Evolutionary conservation across 2,113 vertebrate genomes (phyloP).

Genomic region (Odobenus rosmarus): DNA sequence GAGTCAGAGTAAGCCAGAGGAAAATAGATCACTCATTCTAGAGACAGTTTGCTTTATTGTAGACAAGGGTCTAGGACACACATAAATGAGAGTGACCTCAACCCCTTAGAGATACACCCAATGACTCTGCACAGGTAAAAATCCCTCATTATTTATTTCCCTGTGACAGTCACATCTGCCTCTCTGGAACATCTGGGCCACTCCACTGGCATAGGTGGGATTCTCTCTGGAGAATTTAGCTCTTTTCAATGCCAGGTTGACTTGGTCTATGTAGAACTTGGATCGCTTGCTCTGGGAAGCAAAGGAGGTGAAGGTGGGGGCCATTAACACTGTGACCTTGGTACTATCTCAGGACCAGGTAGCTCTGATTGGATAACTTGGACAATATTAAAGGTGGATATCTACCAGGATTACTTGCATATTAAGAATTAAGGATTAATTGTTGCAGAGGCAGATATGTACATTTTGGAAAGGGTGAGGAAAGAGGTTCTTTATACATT

Average conservation of each 20-base stretch:
- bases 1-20: not conserved
- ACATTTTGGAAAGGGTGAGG: not conserved
- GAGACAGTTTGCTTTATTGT: not conserved
- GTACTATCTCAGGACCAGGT: not conserved
- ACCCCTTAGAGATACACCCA: not conserved
- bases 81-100: not conserved
- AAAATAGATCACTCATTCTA: not conserved
- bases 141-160: not conserved
- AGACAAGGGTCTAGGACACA: not conserved
- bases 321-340: not conserved
- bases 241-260: not conserved
- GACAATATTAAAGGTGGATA: not conserved
- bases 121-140: fast-evolving
- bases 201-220: not conserved
- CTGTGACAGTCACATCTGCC: not conserved
- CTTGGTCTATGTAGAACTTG: not conserved
- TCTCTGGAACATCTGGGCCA: not conserved
- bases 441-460: not conserved
- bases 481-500: not conserved
- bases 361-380: not conserved
- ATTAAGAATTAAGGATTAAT: not conserved
- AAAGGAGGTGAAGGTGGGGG: not conserved
- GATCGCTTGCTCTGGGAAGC: not conserved
- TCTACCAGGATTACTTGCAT: not conserved
- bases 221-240: not conserved